Evolutionary conservation across 2,113 vertebrate genomes (phyloP), one percentile per base, ranked within the genome.

Genomic region (Chloebia gouldiae): DNA sequence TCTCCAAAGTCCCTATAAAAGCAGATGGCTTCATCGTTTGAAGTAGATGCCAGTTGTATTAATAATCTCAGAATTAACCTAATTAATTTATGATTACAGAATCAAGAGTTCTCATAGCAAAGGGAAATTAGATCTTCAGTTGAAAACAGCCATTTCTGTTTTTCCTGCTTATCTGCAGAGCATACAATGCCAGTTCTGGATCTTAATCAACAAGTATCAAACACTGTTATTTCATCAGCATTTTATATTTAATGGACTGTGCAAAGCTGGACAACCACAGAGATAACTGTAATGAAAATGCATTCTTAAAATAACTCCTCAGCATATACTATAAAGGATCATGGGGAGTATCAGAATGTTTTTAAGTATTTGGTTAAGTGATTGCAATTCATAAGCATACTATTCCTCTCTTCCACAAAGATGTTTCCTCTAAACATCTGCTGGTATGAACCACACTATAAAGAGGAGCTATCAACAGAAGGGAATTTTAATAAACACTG

Each of bases 401-500:
- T 44, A 44, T 56, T 76, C 19, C 30, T 91, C 35, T 33, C 31
- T 86, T 91, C 71, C 76, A 66, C 53, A 79, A 95, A 54, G 35
- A 37, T 56, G 49, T 64, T 88, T 64, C 69, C 39, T 53, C 81
- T 93, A 76, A 93, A 85, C 44, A 66, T 80, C 83, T 77, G 75
- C 45, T 64, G 21, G 24, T 69, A 79, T 68, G 59, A 93, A 84
- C 42, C 61, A 84, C 24, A 31, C 24, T 93, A 61, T 80, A 94
- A 95, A 91, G 59, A 77, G 20, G 25, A 95, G 40, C 44, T 94
- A 82, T 76, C 63, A 91, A 37, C 81, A 82, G 85, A 93, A 90
- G 85, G 78, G 85, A 87, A 82, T 92, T 91, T 89, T 76, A 91
- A 96, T 92, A 96, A 94, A 84, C 82, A 61, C 30, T 45, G 9